phyloP scores from a whole-genome alignment of 2,113 vertebrate species.

The Muntiacus muntjak region DNA sequence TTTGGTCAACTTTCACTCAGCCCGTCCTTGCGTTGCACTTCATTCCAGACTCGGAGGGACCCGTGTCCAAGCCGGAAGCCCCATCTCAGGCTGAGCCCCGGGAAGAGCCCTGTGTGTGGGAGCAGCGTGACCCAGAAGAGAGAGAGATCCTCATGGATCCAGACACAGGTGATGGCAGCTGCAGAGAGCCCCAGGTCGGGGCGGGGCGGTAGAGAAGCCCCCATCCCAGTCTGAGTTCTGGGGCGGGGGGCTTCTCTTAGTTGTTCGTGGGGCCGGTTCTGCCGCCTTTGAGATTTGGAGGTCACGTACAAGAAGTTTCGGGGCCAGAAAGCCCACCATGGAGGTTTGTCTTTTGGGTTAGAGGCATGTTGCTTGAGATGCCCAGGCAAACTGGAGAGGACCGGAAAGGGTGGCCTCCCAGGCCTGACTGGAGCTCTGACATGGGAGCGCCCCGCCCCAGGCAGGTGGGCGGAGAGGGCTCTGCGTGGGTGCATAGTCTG shows the following conservation, averaged over 20 bases:
- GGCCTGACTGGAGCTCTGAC: not conserved
- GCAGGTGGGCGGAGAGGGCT: not conserved
- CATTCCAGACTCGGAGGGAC: constrained; percentile 44
- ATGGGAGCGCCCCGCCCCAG: not conserved
- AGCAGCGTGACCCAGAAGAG: constrained; percentile 77
- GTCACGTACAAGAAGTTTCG: not conserved
- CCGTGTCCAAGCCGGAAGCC: constrained; percentile 64
- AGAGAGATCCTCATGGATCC: constrained; percentile 75
- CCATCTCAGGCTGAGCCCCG: constrained; percentile 72
- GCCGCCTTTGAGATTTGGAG: accelerated
- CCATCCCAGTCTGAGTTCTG: not conserved
- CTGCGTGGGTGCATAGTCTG: not conserved
- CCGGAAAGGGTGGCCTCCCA: accelerated
- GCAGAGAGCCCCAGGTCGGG: not conserved
- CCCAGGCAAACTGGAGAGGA: not conserved
- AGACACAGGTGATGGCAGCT: constrained; percentile 66
- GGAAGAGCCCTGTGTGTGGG: constrained; percentile 77
- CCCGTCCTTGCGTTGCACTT: not conserved
- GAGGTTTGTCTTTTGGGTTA: not conserved
- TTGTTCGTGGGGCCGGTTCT: not conserved
- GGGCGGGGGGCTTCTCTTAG: not conserved
- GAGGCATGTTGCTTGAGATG: not conserved
- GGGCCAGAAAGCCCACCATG: not conserved
- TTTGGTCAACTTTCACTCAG: not conserved
- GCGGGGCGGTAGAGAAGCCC: not conserved